A percentile compares a stretch with the other conserved stretches of the same genome.
These are phyloP conservation scores for Ceuthmochares aereus DNA, from an alignment of 2,113 vertebrate genomes.

Conservation along the genomic window DNA sequence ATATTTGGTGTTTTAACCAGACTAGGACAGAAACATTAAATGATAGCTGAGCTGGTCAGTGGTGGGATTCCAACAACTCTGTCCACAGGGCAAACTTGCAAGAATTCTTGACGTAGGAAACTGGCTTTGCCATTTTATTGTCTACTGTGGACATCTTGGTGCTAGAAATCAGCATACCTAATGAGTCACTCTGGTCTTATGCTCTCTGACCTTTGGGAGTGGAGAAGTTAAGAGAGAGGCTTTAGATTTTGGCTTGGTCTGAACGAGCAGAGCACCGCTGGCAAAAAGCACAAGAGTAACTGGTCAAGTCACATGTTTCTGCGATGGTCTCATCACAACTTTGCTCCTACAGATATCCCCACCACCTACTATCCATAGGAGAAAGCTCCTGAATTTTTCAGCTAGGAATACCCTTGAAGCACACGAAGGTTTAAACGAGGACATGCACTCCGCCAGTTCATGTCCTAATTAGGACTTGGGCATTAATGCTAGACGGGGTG, in stretches of 20 bases:
- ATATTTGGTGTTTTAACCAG: background rate
- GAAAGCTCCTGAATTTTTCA: background rate
- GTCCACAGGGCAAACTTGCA: background rate
- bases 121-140: background rate
- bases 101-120: background rate
- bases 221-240: background rate
- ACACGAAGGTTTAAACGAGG: conserved; percentile 44
- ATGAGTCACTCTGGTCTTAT: background rate
- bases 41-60: background rate
- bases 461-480: conserved; percentile 30
- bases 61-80: background rate
- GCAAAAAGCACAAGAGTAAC: background rate
- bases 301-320: accelerated
- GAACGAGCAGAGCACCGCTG: accelerated
- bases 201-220: background rate
- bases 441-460: background rate
- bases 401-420: background rate
- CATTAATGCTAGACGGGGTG: background rate
- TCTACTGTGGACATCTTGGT: background rate
- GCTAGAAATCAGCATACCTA: background rate
- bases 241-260: background rate
- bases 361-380: background rate
- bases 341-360: background rate
- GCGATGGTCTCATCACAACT: background rate
- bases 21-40: background rate